Conservation (phyloP, 2,888 invertebrate genomes). For the Drosophila neotestacea region DNA sequence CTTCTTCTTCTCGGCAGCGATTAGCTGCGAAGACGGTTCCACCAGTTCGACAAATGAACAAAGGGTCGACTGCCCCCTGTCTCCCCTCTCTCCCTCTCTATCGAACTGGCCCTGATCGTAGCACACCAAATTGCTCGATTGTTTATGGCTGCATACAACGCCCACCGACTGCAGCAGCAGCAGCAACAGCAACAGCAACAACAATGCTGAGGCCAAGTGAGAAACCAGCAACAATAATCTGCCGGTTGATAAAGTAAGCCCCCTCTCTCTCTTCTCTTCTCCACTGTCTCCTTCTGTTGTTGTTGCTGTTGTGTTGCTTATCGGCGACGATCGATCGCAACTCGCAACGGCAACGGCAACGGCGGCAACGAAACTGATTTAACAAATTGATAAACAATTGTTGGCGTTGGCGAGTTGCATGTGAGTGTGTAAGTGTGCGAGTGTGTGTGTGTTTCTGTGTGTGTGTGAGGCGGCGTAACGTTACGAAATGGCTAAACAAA, state of each 20-base stretch:
- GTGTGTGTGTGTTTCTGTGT: slow-evolving; percentile 16
- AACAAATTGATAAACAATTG: slow-evolving; percentile 82
- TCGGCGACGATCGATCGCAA: slow-evolving; percentile 78
- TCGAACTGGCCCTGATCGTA: slow-evolving; percentile 11
- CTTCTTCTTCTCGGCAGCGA: slow-evolving; percentile 60
- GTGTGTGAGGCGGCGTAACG: slow-evolving; percentile 69
- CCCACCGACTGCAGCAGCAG: slow-evolving; percentile 66
- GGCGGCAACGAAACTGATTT: slow-evolving; percentile 70
- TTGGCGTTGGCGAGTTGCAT: slow-evolving; percentile 71
- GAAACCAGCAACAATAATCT: slow-evolving; percentile 81
- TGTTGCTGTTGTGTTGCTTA: slow-evolving; percentile 57
- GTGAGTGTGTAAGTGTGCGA: slow-evolving; percentile 16
- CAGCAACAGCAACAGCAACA: slow-evolving; percentile 32
- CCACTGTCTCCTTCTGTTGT: slow-evolving; percentile 37
- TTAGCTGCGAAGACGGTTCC: slow-evolving; percentile 57
- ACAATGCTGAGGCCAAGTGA: slow-evolving; percentile 69
- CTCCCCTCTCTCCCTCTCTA: background rate
- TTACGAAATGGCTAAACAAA: slow-evolving; percentile 81
- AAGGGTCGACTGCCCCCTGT: slow-evolving; percentile 51
- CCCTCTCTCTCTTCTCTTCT: slow-evolving; percentile 6
- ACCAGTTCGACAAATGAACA: slow-evolving; percentile 74
- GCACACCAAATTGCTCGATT: slow-evolving; percentile 80
- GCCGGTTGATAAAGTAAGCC: slow-evolving; percentile 71
- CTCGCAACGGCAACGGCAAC: slow-evolving; percentile 53
- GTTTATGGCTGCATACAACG: slow-evolving; percentile 81